phyloP scores from a whole-genome alignment of 2,797 vertebrate genomes.

The Streptopelia turtur region DNA sequence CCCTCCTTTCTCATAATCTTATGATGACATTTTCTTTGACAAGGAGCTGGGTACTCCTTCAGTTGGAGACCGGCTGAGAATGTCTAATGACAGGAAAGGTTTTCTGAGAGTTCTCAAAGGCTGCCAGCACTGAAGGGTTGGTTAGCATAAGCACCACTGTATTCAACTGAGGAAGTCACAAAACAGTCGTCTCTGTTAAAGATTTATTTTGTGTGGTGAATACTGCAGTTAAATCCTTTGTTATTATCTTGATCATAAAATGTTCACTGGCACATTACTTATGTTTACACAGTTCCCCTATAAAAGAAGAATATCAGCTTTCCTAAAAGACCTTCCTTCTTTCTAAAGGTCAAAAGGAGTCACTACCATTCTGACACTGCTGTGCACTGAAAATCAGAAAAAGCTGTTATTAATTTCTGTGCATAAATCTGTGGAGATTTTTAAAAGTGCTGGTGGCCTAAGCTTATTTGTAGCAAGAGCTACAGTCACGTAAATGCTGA shows the following conservation, averaged over 20 bases:
- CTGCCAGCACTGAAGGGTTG: constrained; percentile 4
- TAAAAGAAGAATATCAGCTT: constrained; percentile 61
- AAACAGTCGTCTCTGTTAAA: constrained; percentile 48
- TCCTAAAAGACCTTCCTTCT: constrained; percentile 46
- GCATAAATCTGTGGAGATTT: constrained; percentile 28
- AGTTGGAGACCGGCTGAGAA: constrained; percentile 53
- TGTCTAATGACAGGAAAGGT: constrained; percentile 49
- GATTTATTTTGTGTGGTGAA: constrained; percentile 58
- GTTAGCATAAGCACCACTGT: constrained; percentile 49
- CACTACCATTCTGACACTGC: constrained; percentile 33
- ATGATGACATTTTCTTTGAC: constrained; percentile 66
- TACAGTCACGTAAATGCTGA: neutral
- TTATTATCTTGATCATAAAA: constrained; percentile 67
- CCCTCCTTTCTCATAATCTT: constrained; percentile 53
- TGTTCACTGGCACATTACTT: constrained; percentile 45
- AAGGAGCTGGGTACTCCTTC: constrained; percentile 41
- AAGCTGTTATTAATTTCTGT: constrained; percentile 57
- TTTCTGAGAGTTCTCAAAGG: constrained; percentile 42
- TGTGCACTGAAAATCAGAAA: constrained; percentile 38
- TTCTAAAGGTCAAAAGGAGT: constrained; percentile 63
- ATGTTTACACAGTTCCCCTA: constrained; percentile 32
- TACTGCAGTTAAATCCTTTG: constrained; percentile 55
- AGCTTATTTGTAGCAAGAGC: constrained; percentile 37
- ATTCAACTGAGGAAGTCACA: constrained; percentile 61
- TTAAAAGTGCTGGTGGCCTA: constrained; percentile 15